phyloP scores from a whole-genome alignment of 1,140 invertebrate species.

The Trissolcus basalis region DNA sequence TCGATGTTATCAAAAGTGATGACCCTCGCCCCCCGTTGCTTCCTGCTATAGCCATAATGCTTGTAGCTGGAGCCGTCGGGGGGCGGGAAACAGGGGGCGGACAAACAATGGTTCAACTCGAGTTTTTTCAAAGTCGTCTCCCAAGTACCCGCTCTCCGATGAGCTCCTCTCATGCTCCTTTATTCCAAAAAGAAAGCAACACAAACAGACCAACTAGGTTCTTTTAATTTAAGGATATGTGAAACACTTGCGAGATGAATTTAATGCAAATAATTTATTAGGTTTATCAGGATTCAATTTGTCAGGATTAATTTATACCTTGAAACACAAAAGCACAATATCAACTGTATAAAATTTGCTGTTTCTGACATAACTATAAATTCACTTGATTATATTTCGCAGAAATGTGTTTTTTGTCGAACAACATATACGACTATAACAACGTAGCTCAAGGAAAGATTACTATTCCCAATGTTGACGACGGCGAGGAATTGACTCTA shows the following conservation, averaged over 20 bases:
- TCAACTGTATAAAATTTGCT: too few species aligned
- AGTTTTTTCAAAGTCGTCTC: conserved; percentile 38
- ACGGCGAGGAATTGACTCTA: conserved; percentile 83
- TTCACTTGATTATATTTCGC: conserved; percentile 69
- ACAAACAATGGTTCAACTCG: conserved; percentile 29
- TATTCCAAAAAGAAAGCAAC: conserved; percentile 9
- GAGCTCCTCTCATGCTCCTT: conserved; percentile 52
- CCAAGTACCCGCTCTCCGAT: conserved; percentile 72
- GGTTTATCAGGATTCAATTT: neutral
- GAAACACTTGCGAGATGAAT: neutral
- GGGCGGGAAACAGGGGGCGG: conserved; percentile 69
- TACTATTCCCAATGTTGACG: conserved; percentile 85
- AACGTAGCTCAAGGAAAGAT: conserved; percentile 87
- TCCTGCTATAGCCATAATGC: conserved; percentile 62
- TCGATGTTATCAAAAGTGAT: conserved; percentile 49
- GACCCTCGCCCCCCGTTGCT: conserved; percentile 69
- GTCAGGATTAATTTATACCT: neutral
- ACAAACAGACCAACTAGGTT: conserved; percentile 9
- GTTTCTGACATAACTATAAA: conserved; percentile 31
- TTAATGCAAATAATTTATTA: neutral
- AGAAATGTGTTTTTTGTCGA: conserved; percentile 77
- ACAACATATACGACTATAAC: conserved; percentile 82
- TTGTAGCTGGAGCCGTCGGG: conserved; percentile 71
- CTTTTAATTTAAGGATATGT: neutral
- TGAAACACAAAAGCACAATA: too few species aligned